These are phyloP conservation scores for Chaetogeoica ovagalla DNA, from an alignment of 2,888 invertebrate species.

Conservation along the genomic window DNA sequence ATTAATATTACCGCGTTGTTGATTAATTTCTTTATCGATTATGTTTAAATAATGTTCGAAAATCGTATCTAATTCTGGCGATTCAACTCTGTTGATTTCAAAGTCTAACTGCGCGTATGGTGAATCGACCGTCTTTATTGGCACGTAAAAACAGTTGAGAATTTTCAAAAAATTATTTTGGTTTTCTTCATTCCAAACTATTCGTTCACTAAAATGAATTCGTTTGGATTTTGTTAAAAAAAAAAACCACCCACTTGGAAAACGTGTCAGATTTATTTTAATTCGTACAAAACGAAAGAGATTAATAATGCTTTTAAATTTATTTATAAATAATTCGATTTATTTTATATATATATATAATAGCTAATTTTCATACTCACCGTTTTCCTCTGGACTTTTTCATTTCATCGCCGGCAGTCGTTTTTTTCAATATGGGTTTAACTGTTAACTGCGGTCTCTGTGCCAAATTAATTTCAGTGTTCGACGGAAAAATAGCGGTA, in stretches of 20 bases:
- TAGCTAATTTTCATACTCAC: too few species aligned
- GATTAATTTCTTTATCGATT: slow-evolving; percentile 14
- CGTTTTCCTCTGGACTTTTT: neutral
- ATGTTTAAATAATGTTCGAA: neutral
- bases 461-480: neutral
- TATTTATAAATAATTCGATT: too few species aligned
- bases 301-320: too few species aligned
- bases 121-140: neutral
- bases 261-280: too few species aligned
- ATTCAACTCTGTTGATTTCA: neutral
- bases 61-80: neutral
- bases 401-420: neutral
- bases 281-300: too few species aligned
- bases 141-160: neutral
- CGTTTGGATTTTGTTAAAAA: too few species aligned
- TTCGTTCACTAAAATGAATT: too few species aligned
- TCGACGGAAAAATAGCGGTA: neutral
- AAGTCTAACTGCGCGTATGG: neutral
- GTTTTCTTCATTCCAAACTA: neutral
- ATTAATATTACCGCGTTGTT: slow-evolving; percentile 5
- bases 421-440: slow-evolving; percentile 25
- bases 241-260: too few species aligned
- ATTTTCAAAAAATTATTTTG: slow-evolving; percentile 21
- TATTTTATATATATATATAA: too few species aligned
- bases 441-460: neutral